Evolutionary conservation across 2,888 invertebrate species (phyloP), one percentile per base, ranked within the genome.

Genomic region (Leptopilina myrica): DNA sequence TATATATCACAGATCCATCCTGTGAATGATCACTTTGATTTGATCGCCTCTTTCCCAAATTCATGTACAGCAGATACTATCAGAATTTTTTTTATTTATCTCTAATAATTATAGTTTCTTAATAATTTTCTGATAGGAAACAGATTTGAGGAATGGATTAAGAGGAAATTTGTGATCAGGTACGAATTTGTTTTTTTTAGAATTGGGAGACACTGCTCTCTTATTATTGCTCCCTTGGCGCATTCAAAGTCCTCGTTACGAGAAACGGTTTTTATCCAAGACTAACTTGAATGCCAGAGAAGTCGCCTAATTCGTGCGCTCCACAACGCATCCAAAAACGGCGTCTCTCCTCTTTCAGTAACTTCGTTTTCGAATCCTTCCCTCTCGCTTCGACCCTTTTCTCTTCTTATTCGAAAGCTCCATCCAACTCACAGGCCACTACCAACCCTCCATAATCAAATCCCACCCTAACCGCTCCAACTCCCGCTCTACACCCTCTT

Each of bases 361-460:
- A 40, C 53, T 65, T 62, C 69, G 20, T 46, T 64, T 53, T 80
- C 62, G n/a, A 56, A 56, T 49, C 79, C 82, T 83, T 83, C 81
- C 80, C 81, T 83, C 82, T 81, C 83, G 79, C 82, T 83, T 78
- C 81, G 82, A 83, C 83, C 26, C 33, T n/a, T 56, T 73, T n/a
- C 26, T 73, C 56, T 53, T 49, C 69, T 69, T n/a, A 26, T 53
- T 69, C 69, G 53, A 69, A 69, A 69, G 53, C 53, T 33, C 33
- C n/a, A 53, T 26, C 14, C 14, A 14, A 69, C 14, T 64, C 76
- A 64, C 62, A 83, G 85, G 81, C 84, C 81, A 84, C 85, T 84
- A 84, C 86, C 87, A 87, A 87, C 89, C 89, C 88, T 89, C 90
- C 87, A 88, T 90, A 91, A 91, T 91, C 91, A 91, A 91, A 91